Evolutionary conservation across 1,140 invertebrate species (phyloP).

Genomic region (Papilio helenus): DNA sequence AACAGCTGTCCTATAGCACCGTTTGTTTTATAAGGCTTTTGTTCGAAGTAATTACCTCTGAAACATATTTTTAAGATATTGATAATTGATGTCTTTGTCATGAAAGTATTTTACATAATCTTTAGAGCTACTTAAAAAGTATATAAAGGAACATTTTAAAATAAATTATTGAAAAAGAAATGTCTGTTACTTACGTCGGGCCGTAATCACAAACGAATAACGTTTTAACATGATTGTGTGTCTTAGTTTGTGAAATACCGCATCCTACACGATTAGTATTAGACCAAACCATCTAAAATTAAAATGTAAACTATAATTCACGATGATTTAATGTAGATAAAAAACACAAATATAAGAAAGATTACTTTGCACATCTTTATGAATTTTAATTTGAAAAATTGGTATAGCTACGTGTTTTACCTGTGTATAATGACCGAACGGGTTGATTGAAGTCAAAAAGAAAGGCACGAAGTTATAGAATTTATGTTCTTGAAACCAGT

Average conservation of each 20-base stretch:
- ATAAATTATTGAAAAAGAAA: too few relatives aligned
- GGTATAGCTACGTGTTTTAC: slow-evolving; percentile 21
- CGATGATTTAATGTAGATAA: neutral
- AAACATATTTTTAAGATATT: neutral
- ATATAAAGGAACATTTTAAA: neutral
- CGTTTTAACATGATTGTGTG: slow-evolving; percentile 39
- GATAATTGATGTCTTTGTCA: neutral
- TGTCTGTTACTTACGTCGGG: slow-evolving; percentile 43
- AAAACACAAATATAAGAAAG: too few relatives aligned
- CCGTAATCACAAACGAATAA: slow-evolving; percentile 48
- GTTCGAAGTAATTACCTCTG: slow-evolving; percentile 42
- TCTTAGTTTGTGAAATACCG: slow-evolving; percentile 46
- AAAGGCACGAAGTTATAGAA: slow-evolving; percentile 47
- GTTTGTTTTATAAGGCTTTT: slow-evolving; percentile 38
- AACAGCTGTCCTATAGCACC: slow-evolving; percentile 13
- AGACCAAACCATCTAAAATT: slow-evolving; percentile 50
- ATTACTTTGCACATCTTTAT: too few relatives aligned
- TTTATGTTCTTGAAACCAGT: slow-evolving; percentile 46
- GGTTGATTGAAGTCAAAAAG: slow-evolving; percentile 30
- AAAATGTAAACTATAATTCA: neutral
- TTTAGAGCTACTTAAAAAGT: neutral
- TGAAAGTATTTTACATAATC: neutral
- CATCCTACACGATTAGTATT: slow-evolving; percentile 44
- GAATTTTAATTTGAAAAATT: neutral
- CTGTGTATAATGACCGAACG: slow-evolving; percentile 50